These are phyloP conservation scores for Nebria brevicollis DNA, from an alignment of 2,888 invertebrate species.

Conservation along the genomic window DNA sequence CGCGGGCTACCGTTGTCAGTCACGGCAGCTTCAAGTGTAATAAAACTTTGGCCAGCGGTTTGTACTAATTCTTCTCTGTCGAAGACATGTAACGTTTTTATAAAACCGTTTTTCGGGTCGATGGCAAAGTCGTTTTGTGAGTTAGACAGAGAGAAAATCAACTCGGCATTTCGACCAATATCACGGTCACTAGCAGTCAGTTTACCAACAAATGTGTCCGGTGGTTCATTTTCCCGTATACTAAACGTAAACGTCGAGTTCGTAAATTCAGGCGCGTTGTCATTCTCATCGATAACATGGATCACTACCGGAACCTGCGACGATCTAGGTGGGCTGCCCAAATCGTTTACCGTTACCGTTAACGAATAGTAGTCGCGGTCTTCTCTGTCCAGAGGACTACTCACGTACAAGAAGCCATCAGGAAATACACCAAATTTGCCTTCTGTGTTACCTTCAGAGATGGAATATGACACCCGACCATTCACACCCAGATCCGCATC, in stretches of 20 bases:
- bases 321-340: conserved; percentile 79
- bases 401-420: conserved; percentile 91
- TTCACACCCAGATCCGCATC: conserved; percentile 88
- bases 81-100: conserved; percentile 84
- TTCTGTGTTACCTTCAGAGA: conserved; percentile 87
- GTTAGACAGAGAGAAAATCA: conserved; percentile 81
- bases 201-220: conserved; percentile 92
- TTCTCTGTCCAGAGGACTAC: conserved; percentile 87
- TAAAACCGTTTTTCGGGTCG: conserved; percentile 90
- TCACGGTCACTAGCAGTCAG: conserved; percentile 90
- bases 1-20: conserved; percentile 84
- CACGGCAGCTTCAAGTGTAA: conserved; percentile 87
- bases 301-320: conserved; percentile 92
- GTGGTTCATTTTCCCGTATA: conserved; percentile 87
- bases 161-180: conserved; percentile 90
- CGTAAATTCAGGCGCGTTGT: conserved; percentile 92
- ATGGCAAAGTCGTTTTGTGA: conserved; percentile 86
- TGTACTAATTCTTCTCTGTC: conserved; percentile 89
- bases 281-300: conserved; percentile 95
- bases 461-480: conserved; percentile 82
- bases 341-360: conserved; percentile 84
- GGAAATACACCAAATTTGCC: conserved; percentile 94
- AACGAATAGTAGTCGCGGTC: conserved; percentile 91
- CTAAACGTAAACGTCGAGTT: conserved; percentile 91
- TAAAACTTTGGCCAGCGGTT: conserved; percentile 79